phyloP scores from a whole-genome alignment of 92 coral and sea anemone genomes.

The Phenganax stokvisi region DNA sequence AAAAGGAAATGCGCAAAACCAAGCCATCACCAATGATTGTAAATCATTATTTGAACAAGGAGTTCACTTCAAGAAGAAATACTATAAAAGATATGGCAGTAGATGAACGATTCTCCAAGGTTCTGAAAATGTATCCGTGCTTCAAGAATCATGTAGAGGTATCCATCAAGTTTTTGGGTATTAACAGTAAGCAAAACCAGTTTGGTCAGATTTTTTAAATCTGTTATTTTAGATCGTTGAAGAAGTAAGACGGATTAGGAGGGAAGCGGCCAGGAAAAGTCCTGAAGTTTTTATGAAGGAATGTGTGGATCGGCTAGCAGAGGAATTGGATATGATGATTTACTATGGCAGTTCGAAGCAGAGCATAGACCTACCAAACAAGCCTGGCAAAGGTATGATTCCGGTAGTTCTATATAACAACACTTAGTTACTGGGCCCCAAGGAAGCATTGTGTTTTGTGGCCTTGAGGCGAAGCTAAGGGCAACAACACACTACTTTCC shows the following conservation, averaged over 20 bases:
- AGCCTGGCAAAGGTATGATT: neutral
- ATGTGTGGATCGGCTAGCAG: neutral
- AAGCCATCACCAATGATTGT: neutral
- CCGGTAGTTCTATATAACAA: too few species aligned
- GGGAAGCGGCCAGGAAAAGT: neutral
- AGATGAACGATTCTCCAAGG: neutral
- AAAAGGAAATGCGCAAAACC: neutral
- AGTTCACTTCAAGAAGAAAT: neutral
- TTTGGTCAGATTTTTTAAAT: too few species aligned
- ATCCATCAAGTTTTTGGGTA: neutral
- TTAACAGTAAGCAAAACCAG: too few species aligned
- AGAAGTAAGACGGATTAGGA: too few species aligned
- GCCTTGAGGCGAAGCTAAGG: too few species aligned
- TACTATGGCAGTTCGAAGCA: neutral
- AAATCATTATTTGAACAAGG: neutral
- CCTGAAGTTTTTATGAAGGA: neutral
- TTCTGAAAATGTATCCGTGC: neutral
- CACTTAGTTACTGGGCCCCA: too few species aligned
- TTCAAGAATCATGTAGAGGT: slow-evolving; percentile 2
- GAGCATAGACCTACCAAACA: neutral
- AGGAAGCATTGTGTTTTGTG: too few species aligned
- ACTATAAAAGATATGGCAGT: neutral
- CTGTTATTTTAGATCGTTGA: too few species aligned
- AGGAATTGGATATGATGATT: neutral
- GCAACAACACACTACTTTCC: too few species aligned